Base-by-base conservation (phyloP, 2,888 invertebrate genomes). In the Parnassius mnemosyne region DNA sequence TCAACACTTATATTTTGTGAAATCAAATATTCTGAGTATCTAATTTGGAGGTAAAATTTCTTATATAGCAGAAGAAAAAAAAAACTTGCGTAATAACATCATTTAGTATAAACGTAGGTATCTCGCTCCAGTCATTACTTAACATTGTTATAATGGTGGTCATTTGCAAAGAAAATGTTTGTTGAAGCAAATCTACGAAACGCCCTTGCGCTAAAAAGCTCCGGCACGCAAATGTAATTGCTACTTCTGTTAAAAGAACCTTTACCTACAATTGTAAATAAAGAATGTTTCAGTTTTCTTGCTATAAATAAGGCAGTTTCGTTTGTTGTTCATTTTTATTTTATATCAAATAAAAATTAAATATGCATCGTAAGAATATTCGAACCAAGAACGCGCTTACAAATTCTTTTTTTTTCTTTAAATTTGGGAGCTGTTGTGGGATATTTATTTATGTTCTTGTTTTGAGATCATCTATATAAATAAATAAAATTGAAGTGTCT, bases 101-200 rank as follows among this genome's bases (percentile, higher is more conserved):
- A 49, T 49, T 54, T 44, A 44, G 54, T 47, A 41, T 42, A 57
- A 61, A 57, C 10, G 53, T 53, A 34, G 7, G 34, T 1, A 57
- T n/a, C 61, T 41, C 61, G 57, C 47, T 20, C 13, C 34, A 47
- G 47, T 47, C 57, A 57, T 61, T 61, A 53, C 57, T 57, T 53
- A 61, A 57, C 57, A 53, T 61, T 61, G 49, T 49, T 61, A 42
- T 61, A 61, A 61, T 57, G 57, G 53, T 16, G 53, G 53, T 57
- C 53, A 57, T 61, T 61, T 61, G 52, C 61, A 25, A 53, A 53
- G 57, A 47, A 61, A 61, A 61, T 57, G 57, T 53, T 61, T 47
- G 41, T 54, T 51, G 46, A 12, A 52, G 57, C 53, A 57, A 61
- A 56, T 20, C 34, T 61, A 57, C 57, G 42, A 57, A 61, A 53